Evolutionary conservation across 1,140 invertebrate species (phyloP).

Genomic region (Drosophila tristis): DNA sequence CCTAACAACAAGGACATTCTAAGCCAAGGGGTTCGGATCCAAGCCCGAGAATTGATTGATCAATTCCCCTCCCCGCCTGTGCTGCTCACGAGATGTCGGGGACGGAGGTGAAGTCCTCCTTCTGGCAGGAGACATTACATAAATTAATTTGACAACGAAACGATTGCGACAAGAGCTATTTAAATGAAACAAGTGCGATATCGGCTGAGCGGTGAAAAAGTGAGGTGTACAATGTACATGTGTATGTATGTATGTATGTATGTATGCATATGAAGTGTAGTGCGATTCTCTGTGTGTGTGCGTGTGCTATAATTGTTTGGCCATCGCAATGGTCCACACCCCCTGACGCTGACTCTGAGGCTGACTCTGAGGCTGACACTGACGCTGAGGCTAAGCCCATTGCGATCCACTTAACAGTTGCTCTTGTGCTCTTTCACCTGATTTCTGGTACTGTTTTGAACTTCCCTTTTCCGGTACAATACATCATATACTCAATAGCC

Average conservation of each 20-base stretch:
- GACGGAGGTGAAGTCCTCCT: no score
- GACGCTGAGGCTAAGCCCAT: slow-evolving; percentile 17
- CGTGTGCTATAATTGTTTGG: slow-evolving; percentile 9
- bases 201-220: slow-evolving; percentile 1
- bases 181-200: slow-evolving; percentile 23
- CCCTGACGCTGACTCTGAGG: no score
- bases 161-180: slow-evolving; percentile 11
- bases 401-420: slow-evolving; percentile 62
- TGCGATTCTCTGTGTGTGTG: slow-evolving; percentile 4
- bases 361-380: no score
- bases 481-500: slow-evolving; percentile 49
- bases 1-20: slow-evolving; percentile 62
- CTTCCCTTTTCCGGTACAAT: slow-evolving; percentile 24
- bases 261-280: slow-evolving; percentile 2
- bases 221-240: background rate
- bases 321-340: no score
- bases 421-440: slow-evolving; percentile 51
- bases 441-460: slow-evolving; percentile 69
- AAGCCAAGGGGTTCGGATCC: slow-evolving; percentile 33
- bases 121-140: background rate
- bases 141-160: slow-evolving; percentile 34
- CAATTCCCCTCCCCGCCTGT: no score
- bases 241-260: slow-evolving; percentile 3
- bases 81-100: no score
- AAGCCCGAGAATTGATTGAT: background rate